Evolutionary conservation across 2,888 invertebrate genomes (phyloP).

Genomic region (Oxyteleia sp.): DNA sequence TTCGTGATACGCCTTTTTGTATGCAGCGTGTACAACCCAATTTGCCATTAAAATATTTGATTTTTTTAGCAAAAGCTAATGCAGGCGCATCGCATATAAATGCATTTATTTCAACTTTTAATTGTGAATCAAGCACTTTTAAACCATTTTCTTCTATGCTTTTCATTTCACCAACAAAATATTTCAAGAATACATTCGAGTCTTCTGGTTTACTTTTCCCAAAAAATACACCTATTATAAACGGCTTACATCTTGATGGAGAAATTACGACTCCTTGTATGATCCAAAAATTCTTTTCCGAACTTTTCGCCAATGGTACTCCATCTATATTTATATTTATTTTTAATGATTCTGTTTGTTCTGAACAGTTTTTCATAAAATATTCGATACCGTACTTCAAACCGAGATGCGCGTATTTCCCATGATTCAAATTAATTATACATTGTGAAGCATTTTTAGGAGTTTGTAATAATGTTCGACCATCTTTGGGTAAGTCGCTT

Average conservation of each 20-base stretch:
- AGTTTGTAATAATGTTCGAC: slow-evolving; percentile 28
- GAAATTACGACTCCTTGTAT: slow-evolving; percentile 13
- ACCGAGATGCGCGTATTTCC: slow-evolving; percentile 44
- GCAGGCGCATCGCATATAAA: neutral
- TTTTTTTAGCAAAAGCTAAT: neutral
- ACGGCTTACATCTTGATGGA: neutral
- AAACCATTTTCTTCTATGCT: neutral
- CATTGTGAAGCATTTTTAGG: neutral
- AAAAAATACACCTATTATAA: slow-evolving; percentile 8
- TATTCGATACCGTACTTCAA: slow-evolving; percentile 1
- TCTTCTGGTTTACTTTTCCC: slow-evolving; percentile 6
- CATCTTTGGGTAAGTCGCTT: slow-evolving; percentile 25
- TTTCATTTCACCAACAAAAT: neutral
- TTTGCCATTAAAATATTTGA: neutral
- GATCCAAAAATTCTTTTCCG: neutral
- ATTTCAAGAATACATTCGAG: neutral
- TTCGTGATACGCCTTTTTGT: neutral
- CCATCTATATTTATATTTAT: slow-evolving; percentile 9
- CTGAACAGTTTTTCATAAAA: neutral
- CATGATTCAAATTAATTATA: neutral
- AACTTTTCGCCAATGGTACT: neutral
- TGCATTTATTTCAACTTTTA: neutral
- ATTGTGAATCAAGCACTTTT: neutral
- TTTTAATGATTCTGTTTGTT: neutral
- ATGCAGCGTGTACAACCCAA: neutral